Evolutionary conservation across 2,113 vertebrate genomes (phyloP).

Genomic region (Oryctolagus cuniculus): DNA sequence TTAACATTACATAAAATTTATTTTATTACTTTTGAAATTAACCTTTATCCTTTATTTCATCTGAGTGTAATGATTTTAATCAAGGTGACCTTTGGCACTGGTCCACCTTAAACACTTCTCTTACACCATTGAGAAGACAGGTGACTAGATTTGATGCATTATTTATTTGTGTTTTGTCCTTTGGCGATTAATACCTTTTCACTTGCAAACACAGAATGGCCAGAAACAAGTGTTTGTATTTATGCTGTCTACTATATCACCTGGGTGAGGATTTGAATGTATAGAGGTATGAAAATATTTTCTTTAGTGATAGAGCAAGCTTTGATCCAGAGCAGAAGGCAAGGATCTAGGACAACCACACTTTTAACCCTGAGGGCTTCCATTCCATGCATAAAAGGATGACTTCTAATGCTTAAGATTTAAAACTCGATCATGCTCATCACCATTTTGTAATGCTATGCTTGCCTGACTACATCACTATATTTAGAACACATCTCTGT

Average conservation of each 20-base stretch:
- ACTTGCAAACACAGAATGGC: neutral
- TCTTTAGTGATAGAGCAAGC: slow-evolving; percentile 25
- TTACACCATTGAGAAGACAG: neutral
- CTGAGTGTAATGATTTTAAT: neutral
- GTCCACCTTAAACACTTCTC: neutral
- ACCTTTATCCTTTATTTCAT: neutral
- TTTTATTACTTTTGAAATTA: slow-evolving; percentile 55
- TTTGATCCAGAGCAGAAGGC: slow-evolving; percentile 58
- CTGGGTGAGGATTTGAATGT: slow-evolving; percentile 42
- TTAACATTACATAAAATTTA: slow-evolving; percentile 28
- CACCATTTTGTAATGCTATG: slow-evolving; percentile 12
- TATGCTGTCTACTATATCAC: neutral
- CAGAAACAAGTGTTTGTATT: slow-evolving; percentile 50
- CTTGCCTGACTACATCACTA: slow-evolving; percentile 22
- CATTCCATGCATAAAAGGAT: neutral
- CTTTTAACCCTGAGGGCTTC: slow-evolving; percentile 47
- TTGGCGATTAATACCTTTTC: neutral
- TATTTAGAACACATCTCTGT: slow-evolving; percentile 61
- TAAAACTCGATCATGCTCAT: neutral
- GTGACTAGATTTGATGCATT: neutral
- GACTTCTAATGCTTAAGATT: slow-evolving; percentile 4
- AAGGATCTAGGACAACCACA: neutral
- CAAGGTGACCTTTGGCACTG: neutral
- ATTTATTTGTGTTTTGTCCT: slow-evolving; percentile 41
- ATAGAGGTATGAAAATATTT: slow-evolving; percentile 66